Evolutionary conservation across 2,888 invertebrate species (phyloP).

Genomic region (Monopis laevigella): DNA sequence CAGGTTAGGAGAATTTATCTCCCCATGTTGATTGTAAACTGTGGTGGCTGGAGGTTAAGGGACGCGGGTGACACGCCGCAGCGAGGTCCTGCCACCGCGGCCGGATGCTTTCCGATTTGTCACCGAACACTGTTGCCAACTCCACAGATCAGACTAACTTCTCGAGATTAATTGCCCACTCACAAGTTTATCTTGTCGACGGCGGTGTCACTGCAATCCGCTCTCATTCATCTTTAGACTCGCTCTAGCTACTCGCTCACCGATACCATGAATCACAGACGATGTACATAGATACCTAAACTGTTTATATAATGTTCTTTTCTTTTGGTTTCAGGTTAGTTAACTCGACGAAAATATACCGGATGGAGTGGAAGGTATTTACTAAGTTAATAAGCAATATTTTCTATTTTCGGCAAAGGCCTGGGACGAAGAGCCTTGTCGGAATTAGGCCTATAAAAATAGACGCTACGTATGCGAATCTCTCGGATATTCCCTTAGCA

Average conservation of each 20-base stretch:
- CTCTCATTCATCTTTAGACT: conserved; percentile 9
- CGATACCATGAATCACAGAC: too few species aligned
- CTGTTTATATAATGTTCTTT: too few species aligned
- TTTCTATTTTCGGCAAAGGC: too few species aligned
- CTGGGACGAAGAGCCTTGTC: background rate
- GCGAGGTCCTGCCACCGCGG: conserved; percentile 7
- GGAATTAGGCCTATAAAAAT: background rate
- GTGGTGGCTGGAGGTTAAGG: conserved; percentile 2
- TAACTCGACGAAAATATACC: too few species aligned
- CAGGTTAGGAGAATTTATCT: too few species aligned
- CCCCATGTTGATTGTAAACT: too few species aligned
- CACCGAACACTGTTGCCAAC: conserved; percentile 12
- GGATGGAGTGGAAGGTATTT: too few species aligned
- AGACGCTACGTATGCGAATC: conserved; percentile 5
- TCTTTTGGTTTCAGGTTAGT: too few species aligned
- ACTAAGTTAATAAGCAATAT: too few species aligned
- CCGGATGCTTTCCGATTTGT: conserved; percentile 14
- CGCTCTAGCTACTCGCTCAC: background rate
- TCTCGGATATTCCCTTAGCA: conserved; percentile 25
- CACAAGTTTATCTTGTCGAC: conserved; percentile 14
- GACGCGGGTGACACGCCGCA: conserved; percentile 10
- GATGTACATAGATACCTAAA: background rate
- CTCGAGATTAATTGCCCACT: conserved; percentile 14
- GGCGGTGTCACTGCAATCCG: conserved; percentile 10
- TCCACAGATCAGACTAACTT: conserved; percentile 14